Conservation (phyloP, 2,888 invertebrate genomes). For the Timandra comae region DNA sequence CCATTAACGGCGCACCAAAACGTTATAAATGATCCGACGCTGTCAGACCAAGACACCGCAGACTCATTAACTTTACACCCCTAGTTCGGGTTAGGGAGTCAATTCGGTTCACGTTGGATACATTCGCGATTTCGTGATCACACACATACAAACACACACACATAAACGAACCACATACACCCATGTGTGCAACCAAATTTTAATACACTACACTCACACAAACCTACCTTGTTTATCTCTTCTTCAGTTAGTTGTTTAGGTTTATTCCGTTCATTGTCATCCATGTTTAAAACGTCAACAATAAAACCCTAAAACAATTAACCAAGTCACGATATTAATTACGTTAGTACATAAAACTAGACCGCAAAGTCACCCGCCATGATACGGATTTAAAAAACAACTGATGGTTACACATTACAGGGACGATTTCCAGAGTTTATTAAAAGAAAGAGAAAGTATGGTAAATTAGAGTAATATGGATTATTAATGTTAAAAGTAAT, state of each 20-base stretch:
- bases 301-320: conserved; percentile 17
- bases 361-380: conserved; percentile 52
- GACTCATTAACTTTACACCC: no score
- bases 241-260: conserved; percentile 60
- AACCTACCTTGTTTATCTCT: conserved; percentile 66
- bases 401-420: conserved; percentile 60
- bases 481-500: conserved; percentile 74
- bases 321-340: conserved; percentile 28
- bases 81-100: no score
- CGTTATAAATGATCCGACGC: no score
- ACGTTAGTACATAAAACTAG: conserved; percentile 25
- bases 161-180: no score
- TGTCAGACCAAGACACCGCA: no score
- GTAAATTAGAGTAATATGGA: conserved; percentile 72
- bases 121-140: no score
- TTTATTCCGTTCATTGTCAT: conserved; percentile 41
- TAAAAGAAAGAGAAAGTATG: conserved; percentile 72
- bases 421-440: conserved; percentile 64
- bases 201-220: not conserved
- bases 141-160: no score
- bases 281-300: conserved; percentile 28
- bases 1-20: no score
- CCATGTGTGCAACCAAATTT: conserved; percentile 6
- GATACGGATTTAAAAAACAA: conserved; percentile 69
- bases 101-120: no score